These are phyloP conservation scores for Calyptomena viridis DNA, from an alignment of 2,113 vertebrate genomes.

Conservation along the genomic window DNA sequence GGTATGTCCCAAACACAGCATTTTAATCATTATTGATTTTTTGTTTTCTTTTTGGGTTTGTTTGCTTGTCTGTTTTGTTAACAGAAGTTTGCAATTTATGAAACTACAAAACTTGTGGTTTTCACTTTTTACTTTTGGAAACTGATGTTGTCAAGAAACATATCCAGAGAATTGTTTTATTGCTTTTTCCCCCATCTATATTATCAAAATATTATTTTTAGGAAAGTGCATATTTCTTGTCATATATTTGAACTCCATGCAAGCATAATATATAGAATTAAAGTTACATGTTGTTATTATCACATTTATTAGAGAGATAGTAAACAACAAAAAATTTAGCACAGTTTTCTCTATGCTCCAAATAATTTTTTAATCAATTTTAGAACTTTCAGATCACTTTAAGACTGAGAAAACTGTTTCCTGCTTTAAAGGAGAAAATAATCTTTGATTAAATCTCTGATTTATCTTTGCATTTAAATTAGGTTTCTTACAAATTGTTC, in stretches of 20 bases:
- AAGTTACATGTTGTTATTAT: background rate
- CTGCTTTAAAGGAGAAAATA: background rate
- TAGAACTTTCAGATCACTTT: background rate
- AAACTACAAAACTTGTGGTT: accelerated
- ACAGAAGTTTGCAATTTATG: background rate
- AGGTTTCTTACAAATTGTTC: slow-evolving; percentile 4
- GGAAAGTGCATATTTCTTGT: background rate
- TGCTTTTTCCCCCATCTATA: background rate
- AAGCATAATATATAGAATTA: background rate
- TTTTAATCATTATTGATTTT: background rate
- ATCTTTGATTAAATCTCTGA: slow-evolving; percentile 32
- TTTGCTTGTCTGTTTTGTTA: background rate
- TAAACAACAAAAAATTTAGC: background rate
- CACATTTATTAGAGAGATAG: background rate
- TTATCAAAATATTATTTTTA: background rate
- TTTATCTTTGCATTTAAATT: slow-evolving; percentile 16
- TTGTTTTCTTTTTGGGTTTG: background rate
- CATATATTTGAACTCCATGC: background rate
- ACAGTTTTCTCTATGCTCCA: background rate
- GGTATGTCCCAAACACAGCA: background rate
- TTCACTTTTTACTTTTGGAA: background rate
- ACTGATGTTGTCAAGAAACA: background rate
- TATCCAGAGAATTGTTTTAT: background rate
- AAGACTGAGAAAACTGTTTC: background rate
- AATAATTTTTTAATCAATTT: background rate